A percentile compares a stretch with the other conserved stretches of the same genome.
Evolutionary conservation across 1,140 invertebrate genomes (phyloP).

Genomic region (Aphaenogaster rudis): DNA sequence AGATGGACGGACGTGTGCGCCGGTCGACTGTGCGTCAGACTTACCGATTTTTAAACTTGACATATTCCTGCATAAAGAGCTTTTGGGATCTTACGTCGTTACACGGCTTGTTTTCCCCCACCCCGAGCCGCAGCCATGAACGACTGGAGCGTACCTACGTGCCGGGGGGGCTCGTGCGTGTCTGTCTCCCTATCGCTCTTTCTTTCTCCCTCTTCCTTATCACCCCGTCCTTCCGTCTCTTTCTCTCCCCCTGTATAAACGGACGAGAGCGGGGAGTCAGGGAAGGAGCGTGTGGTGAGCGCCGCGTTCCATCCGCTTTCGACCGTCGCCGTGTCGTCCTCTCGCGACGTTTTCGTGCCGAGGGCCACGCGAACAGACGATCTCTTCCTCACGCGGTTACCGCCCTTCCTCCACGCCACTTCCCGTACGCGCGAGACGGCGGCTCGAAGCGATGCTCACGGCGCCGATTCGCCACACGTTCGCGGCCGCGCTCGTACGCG

Average conservation of each 20-base stretch:
- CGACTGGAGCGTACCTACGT: constrained; percentile 71
- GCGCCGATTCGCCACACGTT: constrained; percentile 31
- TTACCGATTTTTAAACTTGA: constrained; percentile 90
- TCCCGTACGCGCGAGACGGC: background rate
- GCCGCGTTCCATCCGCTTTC: constrained; percentile 71
- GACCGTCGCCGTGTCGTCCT: constrained; percentile 9
- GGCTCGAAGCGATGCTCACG: constrained; percentile 10
- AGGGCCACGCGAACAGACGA: background rate
- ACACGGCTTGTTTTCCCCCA: constrained; percentile 84
- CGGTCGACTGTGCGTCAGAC: constrained; percentile 64
- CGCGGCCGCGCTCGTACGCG: constrained; percentile 65
- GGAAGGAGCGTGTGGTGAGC: constrained; percentile 66
- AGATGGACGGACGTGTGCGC: background rate
- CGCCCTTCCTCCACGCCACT: background rate
- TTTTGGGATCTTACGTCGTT: constrained; percentile 78
- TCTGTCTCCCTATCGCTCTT: constrained; percentile 35
- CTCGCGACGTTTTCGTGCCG: background rate
- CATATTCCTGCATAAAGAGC: constrained; percentile 87
- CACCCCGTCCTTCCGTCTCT: background rate
- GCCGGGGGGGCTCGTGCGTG: constrained; percentile 71
- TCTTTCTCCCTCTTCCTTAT: background rate
- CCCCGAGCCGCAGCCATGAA: constrained; percentile 84
- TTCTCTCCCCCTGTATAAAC: constrained; percentile 28
- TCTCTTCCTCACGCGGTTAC: background rate
- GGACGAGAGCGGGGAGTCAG: constrained; percentile 67